These are phyloP conservation scores for Anastatus disparis DNA, from an alignment of 1,140 invertebrate genomes.

Conservation along the genomic window DNA sequence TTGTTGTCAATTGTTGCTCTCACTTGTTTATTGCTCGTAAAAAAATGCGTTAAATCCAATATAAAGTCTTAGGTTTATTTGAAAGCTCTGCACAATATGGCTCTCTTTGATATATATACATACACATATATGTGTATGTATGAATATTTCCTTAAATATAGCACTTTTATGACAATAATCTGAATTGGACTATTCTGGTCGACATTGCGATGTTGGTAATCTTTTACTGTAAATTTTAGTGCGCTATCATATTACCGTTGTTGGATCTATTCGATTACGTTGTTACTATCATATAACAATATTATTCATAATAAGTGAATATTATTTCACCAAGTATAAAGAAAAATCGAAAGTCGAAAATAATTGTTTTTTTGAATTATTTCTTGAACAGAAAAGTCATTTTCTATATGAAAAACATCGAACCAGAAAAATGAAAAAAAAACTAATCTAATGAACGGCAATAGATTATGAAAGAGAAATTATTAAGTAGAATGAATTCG, in stretches of 20 bases:
- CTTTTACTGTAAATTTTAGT: neutral
- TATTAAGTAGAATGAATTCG: too few species aligned
- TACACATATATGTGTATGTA: too few species aligned
- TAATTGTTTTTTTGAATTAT: too few species aligned
- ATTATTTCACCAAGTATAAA: neutral
- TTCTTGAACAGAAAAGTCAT: too few species aligned
- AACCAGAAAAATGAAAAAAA: too few species aligned
- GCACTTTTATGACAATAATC: neutral
- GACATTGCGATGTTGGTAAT: neutral
- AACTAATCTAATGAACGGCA: too few species aligned
- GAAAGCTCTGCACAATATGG: neutral
- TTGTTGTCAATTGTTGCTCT: neutral
- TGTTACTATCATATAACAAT: too few species aligned
- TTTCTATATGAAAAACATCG: too few species aligned
- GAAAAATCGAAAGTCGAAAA: neutral
- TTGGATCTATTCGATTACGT: neutral
- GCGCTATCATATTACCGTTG: neutral
- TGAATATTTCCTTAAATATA: neutral
- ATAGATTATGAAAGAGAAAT: too few species aligned
- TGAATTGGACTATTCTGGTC: neutral
- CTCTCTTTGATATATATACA: neutral
- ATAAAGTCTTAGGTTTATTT: too few species aligned
- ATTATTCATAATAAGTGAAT: neutral
- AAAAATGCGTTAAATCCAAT: too few species aligned
- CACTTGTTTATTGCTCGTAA: slow-evolving; percentile 24